Percentiles rank a stretch among this genome's conserved stretches.
phyloP scores from a whole-genome alignment of 2,113 vertebrate species.

The Symphodus melops region DNA sequence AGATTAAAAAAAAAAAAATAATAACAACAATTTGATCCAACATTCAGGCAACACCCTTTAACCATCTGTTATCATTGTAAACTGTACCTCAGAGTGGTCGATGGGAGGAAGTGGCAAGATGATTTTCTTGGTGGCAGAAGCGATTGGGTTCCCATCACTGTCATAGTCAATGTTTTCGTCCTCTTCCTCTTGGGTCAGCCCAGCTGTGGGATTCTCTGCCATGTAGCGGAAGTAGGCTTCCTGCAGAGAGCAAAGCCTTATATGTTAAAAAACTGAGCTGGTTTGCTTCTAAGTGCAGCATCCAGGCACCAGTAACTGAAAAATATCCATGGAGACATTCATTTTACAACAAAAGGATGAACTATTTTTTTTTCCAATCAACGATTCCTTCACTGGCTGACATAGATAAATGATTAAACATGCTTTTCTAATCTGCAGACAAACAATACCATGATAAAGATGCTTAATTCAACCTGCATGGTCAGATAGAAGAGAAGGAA shows the following conservation, averaged over 20 bases:
- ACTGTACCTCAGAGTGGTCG: conserved; percentile 94
- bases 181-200: conserved; percentile 94
- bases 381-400: not conserved
- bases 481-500: conserved; percentile 16
- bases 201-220: conserved; percentile 98
- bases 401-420: conserved; percentile 23
- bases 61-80: not conserved
- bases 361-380: not conserved
- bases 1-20: not conserved
- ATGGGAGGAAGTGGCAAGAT: conserved; percentile 96
- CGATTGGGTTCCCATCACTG: conserved; percentile 98
- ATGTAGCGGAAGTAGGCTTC: conserved; percentile 99
- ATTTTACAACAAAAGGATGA: not conserved
- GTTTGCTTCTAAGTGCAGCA: conserved; percentile 4
- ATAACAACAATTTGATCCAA: not conserved
- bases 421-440: conserved; percentile 28
- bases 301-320: conserved; percentile 21
- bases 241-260: conserved; percentile 85
- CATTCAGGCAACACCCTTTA: not conserved
- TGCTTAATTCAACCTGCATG: conserved; percentile 52
- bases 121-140: conserved; percentile 90
- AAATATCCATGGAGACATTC: conserved; percentile 19
- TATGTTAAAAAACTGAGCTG: conserved; percentile 46
- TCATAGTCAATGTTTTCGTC: conserved; percentile 98
- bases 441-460: conserved; percentile 20